A percentile compares a stretch with the other conserved stretches of the same genome.
Conservation (phyloP, 1,140 invertebrate species). For the Chrysomallon squamiferum region DNA sequence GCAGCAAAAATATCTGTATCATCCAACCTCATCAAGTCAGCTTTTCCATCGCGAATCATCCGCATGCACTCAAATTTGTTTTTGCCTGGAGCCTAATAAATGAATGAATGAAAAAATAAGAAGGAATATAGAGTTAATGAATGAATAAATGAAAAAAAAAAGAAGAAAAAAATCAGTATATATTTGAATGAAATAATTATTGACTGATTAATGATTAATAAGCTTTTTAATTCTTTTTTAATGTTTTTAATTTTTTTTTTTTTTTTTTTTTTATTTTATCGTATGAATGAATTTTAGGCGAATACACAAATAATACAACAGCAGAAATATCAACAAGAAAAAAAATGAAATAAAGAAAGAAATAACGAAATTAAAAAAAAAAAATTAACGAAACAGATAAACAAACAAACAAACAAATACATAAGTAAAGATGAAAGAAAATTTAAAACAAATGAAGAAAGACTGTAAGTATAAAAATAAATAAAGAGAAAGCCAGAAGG, state of each 20-base stretch:
- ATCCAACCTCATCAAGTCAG: constrained; percentile 29
- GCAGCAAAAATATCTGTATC: constrained; percentile 27
- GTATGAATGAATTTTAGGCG: no score
- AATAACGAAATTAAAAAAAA: no score
- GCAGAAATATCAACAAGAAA: no score
- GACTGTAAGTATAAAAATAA: no score
- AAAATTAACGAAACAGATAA: no score
- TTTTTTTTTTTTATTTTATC: no score
- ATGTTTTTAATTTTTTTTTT: background rate
- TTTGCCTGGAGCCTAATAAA: background rate
- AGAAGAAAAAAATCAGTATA: background rate
- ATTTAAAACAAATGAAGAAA: no score
- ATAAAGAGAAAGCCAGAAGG: no score
- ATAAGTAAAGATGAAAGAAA: no score
- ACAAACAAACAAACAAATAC: no score
- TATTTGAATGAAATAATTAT: background rate
- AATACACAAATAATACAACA: no score
- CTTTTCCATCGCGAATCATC: constrained; percentile 71
- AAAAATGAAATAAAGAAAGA: no score
- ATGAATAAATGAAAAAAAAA: background rate
- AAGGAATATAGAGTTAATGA: background rate
- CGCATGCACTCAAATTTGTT: constrained; percentile 79
- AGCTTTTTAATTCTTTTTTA: background rate
- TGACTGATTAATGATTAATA: background rate
- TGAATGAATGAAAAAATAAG: background rate